phyloP scores from a whole-genome alignment of 1,140 invertebrate genomes.

The Brachionus manjavacas region DNA sequence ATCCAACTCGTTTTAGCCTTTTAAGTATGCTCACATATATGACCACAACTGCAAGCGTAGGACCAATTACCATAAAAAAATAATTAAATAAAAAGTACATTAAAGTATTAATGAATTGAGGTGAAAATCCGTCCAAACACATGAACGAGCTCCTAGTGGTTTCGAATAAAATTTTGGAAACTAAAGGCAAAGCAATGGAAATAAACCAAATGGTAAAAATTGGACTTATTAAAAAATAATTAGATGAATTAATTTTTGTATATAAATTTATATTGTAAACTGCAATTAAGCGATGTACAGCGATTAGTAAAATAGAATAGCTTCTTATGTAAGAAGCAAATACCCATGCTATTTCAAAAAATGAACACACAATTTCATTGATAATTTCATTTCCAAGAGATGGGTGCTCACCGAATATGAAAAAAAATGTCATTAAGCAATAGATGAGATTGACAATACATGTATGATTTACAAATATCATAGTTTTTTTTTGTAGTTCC shows the following conservation, averaged over 20 bases:
- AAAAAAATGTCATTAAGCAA: not conserved
- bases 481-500: not conserved
- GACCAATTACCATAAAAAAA: not conserved
- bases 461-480: constrained; percentile 9
- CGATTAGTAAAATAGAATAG: constrained; percentile 2
- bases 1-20: not conserved
- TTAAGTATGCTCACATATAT: not conserved
- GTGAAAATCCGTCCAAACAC: not conserved
- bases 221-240: not conserved
- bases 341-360: constrained; percentile 11
- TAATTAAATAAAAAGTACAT: not conserved
- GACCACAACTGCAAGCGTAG: not conserved
- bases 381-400: not conserved
- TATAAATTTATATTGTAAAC: not conserved
- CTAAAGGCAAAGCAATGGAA: not conserved
- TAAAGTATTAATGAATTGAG: not conserved
- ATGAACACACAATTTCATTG: not conserved
- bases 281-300: not conserved
- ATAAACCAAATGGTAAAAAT: not conserved
- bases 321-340: constrained; percentile 1
- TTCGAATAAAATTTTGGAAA: not conserved
- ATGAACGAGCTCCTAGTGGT: not conserved
- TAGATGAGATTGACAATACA: not conserved
- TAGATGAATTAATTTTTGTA: not conserved
- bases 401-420: not conserved